A percentile compares a stretch with the other conserved stretches of the same genome.
phyloP scores from a whole-genome alignment of 2,888 invertebrate species.

The Tupiocoris notatus region DNA sequence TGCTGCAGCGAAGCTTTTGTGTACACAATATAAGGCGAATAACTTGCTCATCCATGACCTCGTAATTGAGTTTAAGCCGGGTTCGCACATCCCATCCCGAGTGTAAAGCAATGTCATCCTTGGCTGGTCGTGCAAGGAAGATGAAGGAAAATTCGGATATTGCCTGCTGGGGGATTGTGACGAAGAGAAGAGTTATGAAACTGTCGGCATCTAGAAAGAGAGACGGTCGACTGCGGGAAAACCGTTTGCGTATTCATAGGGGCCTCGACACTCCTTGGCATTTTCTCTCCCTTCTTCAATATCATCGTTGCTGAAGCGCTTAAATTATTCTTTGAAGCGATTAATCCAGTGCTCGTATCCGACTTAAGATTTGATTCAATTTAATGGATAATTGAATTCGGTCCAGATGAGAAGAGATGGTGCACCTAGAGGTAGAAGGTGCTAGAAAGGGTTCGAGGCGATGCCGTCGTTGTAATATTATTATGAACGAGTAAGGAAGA shows the following conservation, averaged over 20 bases:
- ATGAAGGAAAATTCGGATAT: slow-evolving; percentile 18
- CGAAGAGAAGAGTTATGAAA: background rate
- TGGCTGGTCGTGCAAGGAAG: background rate
- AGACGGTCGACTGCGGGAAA: background rate
- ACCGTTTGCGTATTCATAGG: slow-evolving; percentile 29
- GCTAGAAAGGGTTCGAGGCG: slow-evolving; percentile 35
- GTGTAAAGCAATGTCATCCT: background rate
- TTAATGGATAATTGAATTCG: slow-evolving; percentile 40
- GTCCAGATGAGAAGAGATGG: background rate
- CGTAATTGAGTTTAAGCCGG: background rate
- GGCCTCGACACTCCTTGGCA: background rate
- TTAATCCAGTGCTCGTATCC: slow-evolving; percentile 30
- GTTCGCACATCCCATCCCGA: no score
- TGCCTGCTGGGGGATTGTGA: background rate
- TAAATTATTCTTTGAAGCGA: slow-evolving; percentile 40
- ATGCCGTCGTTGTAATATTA: slow-evolving; percentile 4
- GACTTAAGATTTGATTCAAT: slow-evolving; percentile 43
- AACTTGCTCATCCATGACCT: background rate
- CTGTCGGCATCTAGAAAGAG: background rate
- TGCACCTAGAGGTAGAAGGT: slow-evolving; percentile 25
- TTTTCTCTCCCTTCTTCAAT: slow-evolving; percentile 17
- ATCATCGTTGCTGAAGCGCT: slow-evolving; percentile 29
- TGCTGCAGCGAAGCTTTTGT: background rate
- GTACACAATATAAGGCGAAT: background rate
- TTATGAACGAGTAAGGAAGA: background rate